Base-by-base conservation (phyloP, 2,797 vertebrate genomes). In the Scleropages formosus region DNA sequence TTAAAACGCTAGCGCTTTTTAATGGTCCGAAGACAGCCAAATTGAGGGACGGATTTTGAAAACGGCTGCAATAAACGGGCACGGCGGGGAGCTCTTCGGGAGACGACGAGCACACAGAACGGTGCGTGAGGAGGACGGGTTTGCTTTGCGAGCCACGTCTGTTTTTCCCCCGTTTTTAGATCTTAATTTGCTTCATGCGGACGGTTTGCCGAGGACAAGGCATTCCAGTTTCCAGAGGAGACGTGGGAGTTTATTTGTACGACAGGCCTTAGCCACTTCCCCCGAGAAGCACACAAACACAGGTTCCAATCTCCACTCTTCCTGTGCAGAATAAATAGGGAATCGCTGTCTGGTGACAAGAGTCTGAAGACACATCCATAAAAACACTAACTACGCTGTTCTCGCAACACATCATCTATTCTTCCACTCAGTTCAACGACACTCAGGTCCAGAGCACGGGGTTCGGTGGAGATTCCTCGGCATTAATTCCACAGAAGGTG, bases 161-260 rank as follows among this genome's bases (percentile, higher is more conserved):
- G 46, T 69, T 47, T 39, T 46, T 12, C 20, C n/a, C 59, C n/a
- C 47, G 62, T 24, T 72, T 62, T 56, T 31, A 47, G 18, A 62
- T 63, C 78, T 71, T 63, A 76, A 80, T 81, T 26, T 72, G 63
- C 44, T 11, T 77, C 24, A 31, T 64, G 63, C 77, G 74, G 81
- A 77, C 31, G 56, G 75, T 74, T 75, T 68, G 18, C 69, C 60
- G 51, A 72, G 58, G 72, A 74, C 26, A 24, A 65, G 8, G 49
- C 61, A 66, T 15, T 73, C 58, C 46, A 63, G 69, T 76, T 78
- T 72, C 63, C 59, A 76, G 72, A 67, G 70, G 70, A 65, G 58
- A 62, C 13, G 70, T 60, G 56, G 70, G 22, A 70, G 74, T 74
- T 76, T 78, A 69, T 76, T 67, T 66, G 67, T 22, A 67, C 74